Evolutionary conservation across 2,888 invertebrate species (phyloP), one percentile per base, ranked within the genome.

Genomic region (Melinaea marsaeus): DNA sequence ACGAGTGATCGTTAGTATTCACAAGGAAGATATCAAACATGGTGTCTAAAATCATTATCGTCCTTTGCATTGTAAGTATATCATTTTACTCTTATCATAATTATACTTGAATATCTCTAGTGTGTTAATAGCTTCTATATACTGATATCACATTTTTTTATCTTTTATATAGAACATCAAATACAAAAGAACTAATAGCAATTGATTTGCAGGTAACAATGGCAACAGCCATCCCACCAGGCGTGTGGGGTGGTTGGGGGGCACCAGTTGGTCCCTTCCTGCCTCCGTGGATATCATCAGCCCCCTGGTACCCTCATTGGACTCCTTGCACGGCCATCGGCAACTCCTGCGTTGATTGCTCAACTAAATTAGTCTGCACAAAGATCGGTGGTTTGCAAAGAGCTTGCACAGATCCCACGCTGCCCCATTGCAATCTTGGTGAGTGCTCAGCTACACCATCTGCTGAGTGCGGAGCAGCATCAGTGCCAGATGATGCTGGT

Each of bases 361-460:
- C 69, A 13, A 90, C 88, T 0, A 88, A 77, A 66, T 55, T 80
- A 2, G 79, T 87, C 11, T 90, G 90, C 77, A 89, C 88, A 1
- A 87, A 87, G 69, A 66, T 88, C 33, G 89, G 90, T 3, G 86
- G 83, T 3, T 68, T 90, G 0, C 76, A 83, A 60, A 79, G 76
- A 11, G 70, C 83, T 7, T 90, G 90, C 72, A 71, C 75, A 2
- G 90, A 90, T 72, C 89, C 90, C 0, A 77, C 83, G 1, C 69
- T 84, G 22, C 90, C 90, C 0, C 80, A 85, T 74, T 90, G 90
- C 77, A 89, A 88, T 74, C 77, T 85, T 9, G 90, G 90, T n/a
- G 79, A 79, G 63, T 90, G 90, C 74, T 89, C 90, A 0, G 89
- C 88, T 6, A 88, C 89, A 0, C 88, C 90, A 0, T 66, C 86